Percentiles rank a stretch among this genome's conserved stretches.
These are phyloP conservation scores for Bombylius discolor DNA, from an alignment of 2,888 invertebrate genomes.

Conservation along the genomic window DNA sequence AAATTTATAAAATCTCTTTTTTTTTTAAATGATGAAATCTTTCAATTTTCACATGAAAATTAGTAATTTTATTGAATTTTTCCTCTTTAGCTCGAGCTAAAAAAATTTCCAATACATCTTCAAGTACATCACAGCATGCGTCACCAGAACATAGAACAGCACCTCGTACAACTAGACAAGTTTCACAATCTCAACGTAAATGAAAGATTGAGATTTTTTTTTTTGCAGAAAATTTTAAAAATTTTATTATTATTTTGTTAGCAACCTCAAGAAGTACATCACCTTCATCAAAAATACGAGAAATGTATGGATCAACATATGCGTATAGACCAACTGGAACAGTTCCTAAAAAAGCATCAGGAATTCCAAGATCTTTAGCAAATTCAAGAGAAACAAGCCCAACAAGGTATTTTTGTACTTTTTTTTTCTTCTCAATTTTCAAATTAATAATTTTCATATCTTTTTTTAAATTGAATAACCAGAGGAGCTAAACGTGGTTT, in stretches of 20 bases:
- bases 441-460: not conserved
- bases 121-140: conserved; percentile 20
- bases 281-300: conserved; percentile 73
- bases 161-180: conserved; percentile 53
- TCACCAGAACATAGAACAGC: conserved; percentile 47
- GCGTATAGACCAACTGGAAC: conserved; percentile 36
- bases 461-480: not conserved
- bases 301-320: conserved; percentile 43
- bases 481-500: conserved; percentile 17
- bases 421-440: not conserved
- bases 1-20: too few species aligned
- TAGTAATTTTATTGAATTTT: too few species aligned
- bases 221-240: not conserved
- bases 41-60: too few species aligned
- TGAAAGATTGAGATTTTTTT: conserved; percentile 16
- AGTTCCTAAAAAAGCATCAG: conserved; percentile 53
- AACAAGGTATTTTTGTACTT: conserved; percentile 35
- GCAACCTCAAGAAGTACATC: conserved; percentile 90
- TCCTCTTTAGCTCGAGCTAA: conserved; percentile 47
- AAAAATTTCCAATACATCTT: conserved; percentile 41
- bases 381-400: conserved; percentile 57
- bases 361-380: conserved; percentile 55
- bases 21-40: too few species aligned
- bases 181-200: conserved; percentile 89
- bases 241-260: conserved; percentile 28